Percentiles rank a stretch among this genome's conserved stretches.
Conservation (phyloP, 2,797 vertebrate genomes). For the Hozukius guyotensis region DNA sequence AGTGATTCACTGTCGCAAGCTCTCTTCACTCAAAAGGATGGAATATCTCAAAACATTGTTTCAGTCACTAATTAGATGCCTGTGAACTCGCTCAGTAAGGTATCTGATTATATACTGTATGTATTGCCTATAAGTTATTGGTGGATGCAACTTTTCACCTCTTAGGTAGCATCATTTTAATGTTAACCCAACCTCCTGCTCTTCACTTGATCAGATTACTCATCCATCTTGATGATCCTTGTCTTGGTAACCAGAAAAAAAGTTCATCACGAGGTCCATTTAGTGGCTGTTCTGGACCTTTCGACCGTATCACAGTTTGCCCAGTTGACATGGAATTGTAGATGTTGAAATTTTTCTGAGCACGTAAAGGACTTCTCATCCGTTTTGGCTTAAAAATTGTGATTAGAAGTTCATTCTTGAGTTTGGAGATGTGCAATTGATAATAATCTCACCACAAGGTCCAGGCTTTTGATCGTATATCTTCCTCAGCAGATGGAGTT, state of each 20-base stretch:
- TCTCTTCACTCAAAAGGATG: conserved; percentile 14
- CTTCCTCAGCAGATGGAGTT: neutral
- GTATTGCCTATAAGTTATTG: neutral
- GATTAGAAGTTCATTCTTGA: neutral
- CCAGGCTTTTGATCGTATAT: neutral
- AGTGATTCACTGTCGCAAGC: conserved; percentile 46
- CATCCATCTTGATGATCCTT: neutral
- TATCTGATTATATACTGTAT: neutral
- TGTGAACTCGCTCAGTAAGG: neutral
- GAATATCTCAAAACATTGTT: conserved; percentile 13
- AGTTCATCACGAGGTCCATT: neutral
- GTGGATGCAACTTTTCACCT: neutral
- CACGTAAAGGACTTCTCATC: too few species aligned
- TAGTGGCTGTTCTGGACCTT: neutral
- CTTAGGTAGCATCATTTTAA: neutral
- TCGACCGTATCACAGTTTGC: neutral
- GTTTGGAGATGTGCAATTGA: neutral
- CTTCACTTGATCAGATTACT: too few species aligned
- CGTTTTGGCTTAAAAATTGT: neutral
- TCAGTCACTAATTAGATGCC: neutral
- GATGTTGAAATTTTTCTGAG: too few species aligned
- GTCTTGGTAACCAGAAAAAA: neutral
- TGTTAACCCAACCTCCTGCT: neutral
- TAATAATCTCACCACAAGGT: neutral
- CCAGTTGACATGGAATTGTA: too few species aligned